A percentile compares a stretch with the other conserved stretches of the same genome.
Evolutionary conservation across 2,888 invertebrate species (phyloP).

Genomic region (Ceramica pisi): DNA sequence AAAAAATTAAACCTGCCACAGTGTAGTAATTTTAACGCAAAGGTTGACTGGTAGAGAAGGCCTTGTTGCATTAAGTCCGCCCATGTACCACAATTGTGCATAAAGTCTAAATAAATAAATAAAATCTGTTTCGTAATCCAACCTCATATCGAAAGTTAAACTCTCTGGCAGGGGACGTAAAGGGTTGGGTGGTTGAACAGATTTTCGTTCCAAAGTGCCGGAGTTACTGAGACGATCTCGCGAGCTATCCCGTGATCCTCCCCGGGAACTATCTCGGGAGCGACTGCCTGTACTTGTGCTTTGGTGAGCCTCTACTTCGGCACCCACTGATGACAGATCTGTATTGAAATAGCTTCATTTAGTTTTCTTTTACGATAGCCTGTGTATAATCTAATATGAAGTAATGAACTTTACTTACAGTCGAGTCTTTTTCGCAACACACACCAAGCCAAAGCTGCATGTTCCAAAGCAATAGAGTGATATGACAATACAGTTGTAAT

Average conservation of each 20-base stretch:
- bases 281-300: constrained; percentile 78
- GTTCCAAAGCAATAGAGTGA: constrained; percentile 73
- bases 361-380: background rate
- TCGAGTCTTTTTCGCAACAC: constrained; percentile 97
- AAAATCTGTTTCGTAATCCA: constrained; percentile 53
- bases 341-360: constrained; percentile 42
- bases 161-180: constrained; percentile 95
- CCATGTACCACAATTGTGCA: too few relatives aligned
- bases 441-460: constrained; percentile 97
- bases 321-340: constrained; percentile 95
- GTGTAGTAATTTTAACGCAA: too few relatives aligned
- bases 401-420: constrained; percentile 92
- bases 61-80: too few relatives aligned
- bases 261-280: constrained; percentile 87
- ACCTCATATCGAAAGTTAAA: constrained; percentile 97
- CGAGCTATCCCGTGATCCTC: constrained; percentile 87
- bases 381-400: background rate
- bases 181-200: constrained; percentile 84
- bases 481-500: constrained; percentile 14
- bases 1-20: too few relatives aligned
- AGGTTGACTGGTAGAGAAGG: too few relatives aligned
- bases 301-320: constrained; percentile 91
- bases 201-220: constrained; percentile 85
- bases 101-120: background rate
- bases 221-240: constrained; percentile 87